Base-by-base conservation (phyloP, 2,888 invertebrate species). In the Drosophila paramelanica region DNA sequence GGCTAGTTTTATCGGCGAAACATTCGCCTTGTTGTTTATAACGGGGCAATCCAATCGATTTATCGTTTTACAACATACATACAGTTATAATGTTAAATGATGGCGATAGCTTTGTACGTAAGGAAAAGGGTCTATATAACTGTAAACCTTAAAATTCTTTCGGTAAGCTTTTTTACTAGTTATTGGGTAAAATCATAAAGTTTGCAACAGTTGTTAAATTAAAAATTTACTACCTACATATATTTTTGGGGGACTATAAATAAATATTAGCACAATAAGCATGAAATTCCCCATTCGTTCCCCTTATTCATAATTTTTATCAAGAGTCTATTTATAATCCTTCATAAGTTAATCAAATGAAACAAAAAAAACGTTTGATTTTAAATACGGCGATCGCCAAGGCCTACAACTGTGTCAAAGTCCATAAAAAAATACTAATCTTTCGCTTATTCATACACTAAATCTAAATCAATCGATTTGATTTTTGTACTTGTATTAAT, bases 21-120 rank as follows among this genome's bases (percentile, higher is more conserved):
- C 46, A 47, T 67, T 64, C 27, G 27, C 46, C 51, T 46, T 25
- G 56, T 60, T 58, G 7, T 71, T 76, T 77, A 72, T 60, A 14
- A n/a, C 23, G 1, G n/a, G 42, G 39, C 57, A 45, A 67, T 62
- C 47, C 39, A 67, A 57, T 41, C 14, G 60, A 45, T 42, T 43
- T 77, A 75, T 60, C 36, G 50, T 27, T 78, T 46, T 61, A 64
- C 59, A 61, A 61, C 25, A 25, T 31, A 33, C 33, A 17, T 17
- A n/a, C 36, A 27, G 36, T 20, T 58, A n/a, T 23, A 27, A 13
- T 46, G 39, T 57, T 67, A 53, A 61, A 51, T 58, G 50, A 8
- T 20, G 6, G 0, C 14, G 45, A 52, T 60, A 41, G 39, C 55
- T 51, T 31, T 50, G 8, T 1, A 36, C n/a, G n/a, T 14, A 33